Base-by-base conservation (phyloP, 2,113 vertebrate species). In the Zosterops japonicus region DNA sequence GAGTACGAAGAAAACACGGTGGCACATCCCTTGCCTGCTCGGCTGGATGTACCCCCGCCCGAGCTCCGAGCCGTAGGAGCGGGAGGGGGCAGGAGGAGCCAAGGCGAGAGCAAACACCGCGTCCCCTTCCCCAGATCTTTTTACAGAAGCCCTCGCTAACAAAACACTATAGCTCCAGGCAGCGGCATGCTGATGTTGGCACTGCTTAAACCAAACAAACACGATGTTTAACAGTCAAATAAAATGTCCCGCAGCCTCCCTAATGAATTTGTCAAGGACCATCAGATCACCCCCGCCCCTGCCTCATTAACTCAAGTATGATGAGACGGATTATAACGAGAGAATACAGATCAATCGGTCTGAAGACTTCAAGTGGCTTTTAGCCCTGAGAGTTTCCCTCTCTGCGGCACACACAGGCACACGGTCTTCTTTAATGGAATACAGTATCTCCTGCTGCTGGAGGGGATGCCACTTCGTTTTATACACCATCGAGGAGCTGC, bases 261-360 rank as follows among this genome's bases (percentile, higher is more conserved):
- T 98, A 98, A 98, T 98, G 98, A 98, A 98, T 98, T 97, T 98
- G 98, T 98, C 98, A 98, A 97, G 98, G 97, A 92, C 97, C 97
- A 97, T 97, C 97, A 97, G 98, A 98, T 97, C 97, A 96, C 93
- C 97, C 96, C 97, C 97, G 96, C 98, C 96, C 97, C 94, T 94
- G 98, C 97, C 97, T 98, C 98, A 98, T 98, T 98, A 98, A 98
- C 98, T 98, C 98, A 97, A 98, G 98, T 97, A 98, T 97, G 98
- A 98, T 97, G 97, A 98, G 98, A 94, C 94, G 97, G 97, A 97
- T 98, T 98, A 98, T 97, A 98, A 98, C 93, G 90, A 97, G 96
- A 97, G 98, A 97, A 98, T 92, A 97, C 98, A 97, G 98, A 98
- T 98, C 98, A 98, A 98, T 98, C 94, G 97, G 97, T 81, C 97